A percentile compares a stretch with the other conserved stretches of the same genome.
Conservation (phyloP, 2,797 vertebrate genomes). For the Labeo calbasu region DNA sequence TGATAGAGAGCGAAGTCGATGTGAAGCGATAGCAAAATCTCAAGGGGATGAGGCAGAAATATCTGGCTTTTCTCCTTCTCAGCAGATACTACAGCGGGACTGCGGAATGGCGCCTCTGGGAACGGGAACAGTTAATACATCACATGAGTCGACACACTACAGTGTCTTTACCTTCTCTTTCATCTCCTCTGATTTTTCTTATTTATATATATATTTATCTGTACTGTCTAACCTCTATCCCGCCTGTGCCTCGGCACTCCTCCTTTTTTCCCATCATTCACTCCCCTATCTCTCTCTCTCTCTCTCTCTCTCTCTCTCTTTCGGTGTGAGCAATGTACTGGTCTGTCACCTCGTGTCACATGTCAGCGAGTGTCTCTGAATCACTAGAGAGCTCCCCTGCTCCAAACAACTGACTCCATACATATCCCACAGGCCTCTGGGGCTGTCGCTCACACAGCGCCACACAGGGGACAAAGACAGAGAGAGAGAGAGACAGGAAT, state of each 20-base stretch:
- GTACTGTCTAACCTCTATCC: constrained; percentile 1
- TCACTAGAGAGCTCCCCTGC: constrained; percentile 42
- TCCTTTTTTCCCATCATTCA: constrained; percentile 16
- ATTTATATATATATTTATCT: constrained; percentile 8
- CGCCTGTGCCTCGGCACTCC: constrained; percentile 3
- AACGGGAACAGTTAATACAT: constrained; percentile 48
- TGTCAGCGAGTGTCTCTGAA: constrained; percentile 46
- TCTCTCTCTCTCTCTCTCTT: constrained; percentile 14
- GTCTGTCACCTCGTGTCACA: constrained; percentile 58
- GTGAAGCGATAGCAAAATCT: constrained; percentile 36
- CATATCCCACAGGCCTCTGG: constrained; percentile 52
- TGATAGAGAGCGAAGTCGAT: constrained; percentile 46
- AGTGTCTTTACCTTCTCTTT: constrained; percentile 48
- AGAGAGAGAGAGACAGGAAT: not conserved
- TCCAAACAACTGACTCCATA: constrained; percentile 47
- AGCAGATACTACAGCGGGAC: constrained; percentile 45
- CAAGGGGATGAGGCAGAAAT: constrained; percentile 41
- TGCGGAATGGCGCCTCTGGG: constrained; percentile 37
- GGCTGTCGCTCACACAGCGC: constrained; percentile 49
- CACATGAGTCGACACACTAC: constrained; percentile 34
- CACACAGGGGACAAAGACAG: constrained; percentile 18
- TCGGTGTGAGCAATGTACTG: constrained; percentile 29
- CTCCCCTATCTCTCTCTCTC: constrained; percentile 24
- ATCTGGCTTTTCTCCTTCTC: constrained; percentile 47
- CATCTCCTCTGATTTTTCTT: constrained; percentile 37